A percentile compares a stretch with the other conserved stretches of the same genome.
phyloP scores from a whole-genome alignment of 1,140 invertebrate species.

The Cydia pomonella region DNA sequence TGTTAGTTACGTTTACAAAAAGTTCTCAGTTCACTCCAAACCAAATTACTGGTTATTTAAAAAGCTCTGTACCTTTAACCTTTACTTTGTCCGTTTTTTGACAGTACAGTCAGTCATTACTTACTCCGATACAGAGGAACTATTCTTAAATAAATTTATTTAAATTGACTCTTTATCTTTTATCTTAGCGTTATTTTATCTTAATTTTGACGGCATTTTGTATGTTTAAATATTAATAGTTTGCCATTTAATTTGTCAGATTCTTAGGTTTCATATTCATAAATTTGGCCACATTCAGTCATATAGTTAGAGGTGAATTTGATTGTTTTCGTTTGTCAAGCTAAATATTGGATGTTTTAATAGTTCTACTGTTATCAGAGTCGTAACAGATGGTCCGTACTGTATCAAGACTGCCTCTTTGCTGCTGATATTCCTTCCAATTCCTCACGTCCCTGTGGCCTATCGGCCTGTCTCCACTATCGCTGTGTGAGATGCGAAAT shows the following conservation, averaged over 20 bases:
- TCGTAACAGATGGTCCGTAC: slow-evolving; percentile 35
- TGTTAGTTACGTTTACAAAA: slow-evolving; percentile 10
- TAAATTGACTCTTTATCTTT: not conserved
- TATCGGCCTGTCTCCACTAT: slow-evolving; percentile 40
- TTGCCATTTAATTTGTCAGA: not conserved
- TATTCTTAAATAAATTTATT: not conserved
- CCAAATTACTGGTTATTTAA: not conserved
- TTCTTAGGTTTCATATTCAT: not conserved
- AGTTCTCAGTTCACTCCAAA: slow-evolving; percentile 25
- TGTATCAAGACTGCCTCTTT: slow-evolving; percentile 37
- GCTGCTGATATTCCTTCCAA: slow-evolving; percentile 30
- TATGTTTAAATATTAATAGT: not conserved
- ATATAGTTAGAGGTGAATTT: not conserved
- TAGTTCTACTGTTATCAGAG: slow-evolving; percentile 30
- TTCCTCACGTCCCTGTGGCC: slow-evolving; percentile 30
- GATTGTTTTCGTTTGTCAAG: not conserved
- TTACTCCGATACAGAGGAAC: slow-evolving; percentile 24
- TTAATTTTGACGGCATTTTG: not conserved
- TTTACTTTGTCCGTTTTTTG: not conserved
- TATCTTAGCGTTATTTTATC: not conserved
- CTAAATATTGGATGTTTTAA: slow-evolving; percentile 22
- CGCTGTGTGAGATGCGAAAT: slow-evolving; percentile 41
- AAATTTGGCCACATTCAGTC: not conserved
- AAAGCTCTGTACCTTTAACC: slow-evolving; percentile 28
- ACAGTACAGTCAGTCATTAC: slow-evolving; percentile 6